A percentile compares a stretch with the other conserved stretches of the same genome.
Conservation (phyloP, 1,140 invertebrate genomes). For the Meloidogyne floridensis region DNA sequence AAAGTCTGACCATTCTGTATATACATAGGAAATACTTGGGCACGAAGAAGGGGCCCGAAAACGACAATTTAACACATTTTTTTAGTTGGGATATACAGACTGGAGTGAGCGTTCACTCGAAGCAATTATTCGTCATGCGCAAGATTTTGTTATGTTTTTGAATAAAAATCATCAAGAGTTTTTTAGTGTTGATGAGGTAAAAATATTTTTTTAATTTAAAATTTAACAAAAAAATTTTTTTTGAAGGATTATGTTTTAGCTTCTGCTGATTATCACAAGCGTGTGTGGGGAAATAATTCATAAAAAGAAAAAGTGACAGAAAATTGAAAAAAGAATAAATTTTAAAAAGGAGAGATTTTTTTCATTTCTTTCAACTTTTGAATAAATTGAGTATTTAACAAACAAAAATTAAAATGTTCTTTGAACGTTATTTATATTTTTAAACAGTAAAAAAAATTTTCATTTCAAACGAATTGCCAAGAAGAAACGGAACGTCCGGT, state of each 20-base stretch:
- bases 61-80: not conserved
- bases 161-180: conserved; percentile 38
- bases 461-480: too few relatives aligned
- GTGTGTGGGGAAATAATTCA: conserved; percentile 38
- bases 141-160: conserved; percentile 44
- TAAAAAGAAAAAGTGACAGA: not conserved
- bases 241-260: conserved; percentile 37
- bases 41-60: too few relatives aligned
- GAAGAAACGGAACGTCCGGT: too few relatives aligned
- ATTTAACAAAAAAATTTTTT: not conserved
- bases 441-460: too few relatives aligned
- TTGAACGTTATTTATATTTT: too few relatives aligned
- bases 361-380: not conserved
- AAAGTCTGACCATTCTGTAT: too few relatives aligned
- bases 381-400: not conserved
- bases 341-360: not conserved
- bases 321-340: not conserved
- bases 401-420: too few relatives aligned
- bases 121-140: conserved; percentile 42
- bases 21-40: too few relatives aligned
- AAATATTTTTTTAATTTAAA: not conserved
- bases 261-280: conserved; percentile 39
- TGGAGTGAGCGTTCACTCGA: conserved; percentile 42
- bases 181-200: conserved; percentile 32
- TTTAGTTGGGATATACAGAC: conserved; percentile 33